These are phyloP conservation scores for Tokudaia muenninki DNA, from an alignment of 2,797 vertebrate genomes.

Conservation along the genomic window DNA sequence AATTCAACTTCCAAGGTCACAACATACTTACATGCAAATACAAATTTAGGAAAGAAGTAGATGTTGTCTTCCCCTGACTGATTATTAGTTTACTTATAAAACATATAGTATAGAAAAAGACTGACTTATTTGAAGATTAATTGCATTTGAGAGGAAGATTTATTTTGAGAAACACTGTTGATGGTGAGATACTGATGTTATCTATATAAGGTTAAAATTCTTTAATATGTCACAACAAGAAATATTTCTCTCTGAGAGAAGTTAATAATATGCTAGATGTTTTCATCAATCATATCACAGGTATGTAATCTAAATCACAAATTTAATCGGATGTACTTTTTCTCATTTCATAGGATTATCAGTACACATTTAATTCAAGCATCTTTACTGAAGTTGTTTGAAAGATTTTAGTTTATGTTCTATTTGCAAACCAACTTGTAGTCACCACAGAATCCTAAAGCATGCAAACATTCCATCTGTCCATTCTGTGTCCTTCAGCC, in stretches of 20 bases:
- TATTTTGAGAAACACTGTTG: conserved; percentile 14
- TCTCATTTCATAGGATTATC: conserved; percentile 3
- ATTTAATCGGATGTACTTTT: neutral
- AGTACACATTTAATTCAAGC: neutral
- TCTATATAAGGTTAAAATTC: neutral
- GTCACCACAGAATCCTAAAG: neutral
- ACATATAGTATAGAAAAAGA: conserved; percentile 4
- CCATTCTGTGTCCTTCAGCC: neutral
- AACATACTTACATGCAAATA: neutral
- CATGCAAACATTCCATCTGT: neutral
- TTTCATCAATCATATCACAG: neutral
- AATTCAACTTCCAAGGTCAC: neutral
- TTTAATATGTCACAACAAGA: conserved; percentile 37
- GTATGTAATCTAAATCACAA: neutral
- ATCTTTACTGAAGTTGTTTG: neutral
- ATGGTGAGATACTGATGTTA: neutral
- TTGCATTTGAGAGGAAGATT: conserved; percentile 4
- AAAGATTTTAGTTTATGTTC: neutral
- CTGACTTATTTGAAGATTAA: conserved; percentile 41
- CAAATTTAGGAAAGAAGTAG: neutral
- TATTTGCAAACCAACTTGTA: neutral
- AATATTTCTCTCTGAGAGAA: conserved; percentile 35
- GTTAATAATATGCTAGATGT: neutral
- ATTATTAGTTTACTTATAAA: conserved; percentile 27
- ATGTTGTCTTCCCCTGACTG: conserved; percentile 1